phyloP scores from a whole-genome alignment of 2,113 vertebrate genomes.

The Cathartes aura region DNA sequence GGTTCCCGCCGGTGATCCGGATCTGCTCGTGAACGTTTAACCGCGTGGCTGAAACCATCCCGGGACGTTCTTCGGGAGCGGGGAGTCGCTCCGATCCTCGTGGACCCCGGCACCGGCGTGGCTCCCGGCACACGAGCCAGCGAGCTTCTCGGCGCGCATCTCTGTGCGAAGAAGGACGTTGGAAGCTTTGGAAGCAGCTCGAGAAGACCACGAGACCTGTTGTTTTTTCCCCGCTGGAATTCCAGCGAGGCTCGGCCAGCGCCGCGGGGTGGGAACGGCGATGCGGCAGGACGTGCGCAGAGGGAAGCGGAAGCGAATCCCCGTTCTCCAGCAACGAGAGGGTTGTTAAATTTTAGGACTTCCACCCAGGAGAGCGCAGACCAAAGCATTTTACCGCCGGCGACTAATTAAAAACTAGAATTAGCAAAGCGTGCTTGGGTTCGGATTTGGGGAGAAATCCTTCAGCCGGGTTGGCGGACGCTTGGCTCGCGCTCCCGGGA shows the following conservation, averaged over 20 bases:
- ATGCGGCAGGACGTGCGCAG: rapidly evolving
- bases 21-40: rapidly evolving
- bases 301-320: not conserved
- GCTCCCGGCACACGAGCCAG: rapidly evolving
- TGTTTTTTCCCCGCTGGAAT: not conserved
- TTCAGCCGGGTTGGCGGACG: not conserved
- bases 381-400: not conserved
- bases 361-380: too few species aligned
- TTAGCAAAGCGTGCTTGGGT: too few species aligned
- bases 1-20: not conserved
- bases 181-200: not conserved
- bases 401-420: not conserved
- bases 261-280: not conserved
- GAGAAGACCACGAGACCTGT: rapidly evolving
- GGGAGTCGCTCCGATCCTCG: not conserved
- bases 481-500: not conserved
- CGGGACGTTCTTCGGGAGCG: not conserved
- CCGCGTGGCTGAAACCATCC: not conserved
- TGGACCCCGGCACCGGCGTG: not conserved
- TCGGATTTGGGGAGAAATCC: not conserved
- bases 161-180: rapidly evolving
- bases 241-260: too few species aligned
- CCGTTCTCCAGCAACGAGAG: rapidly evolving
- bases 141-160: rapidly evolving
- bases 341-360: not conserved